Base-by-base conservation (phyloP, 2,797 vertebrate genomes). In the Phataginus tricuspis region DNA sequence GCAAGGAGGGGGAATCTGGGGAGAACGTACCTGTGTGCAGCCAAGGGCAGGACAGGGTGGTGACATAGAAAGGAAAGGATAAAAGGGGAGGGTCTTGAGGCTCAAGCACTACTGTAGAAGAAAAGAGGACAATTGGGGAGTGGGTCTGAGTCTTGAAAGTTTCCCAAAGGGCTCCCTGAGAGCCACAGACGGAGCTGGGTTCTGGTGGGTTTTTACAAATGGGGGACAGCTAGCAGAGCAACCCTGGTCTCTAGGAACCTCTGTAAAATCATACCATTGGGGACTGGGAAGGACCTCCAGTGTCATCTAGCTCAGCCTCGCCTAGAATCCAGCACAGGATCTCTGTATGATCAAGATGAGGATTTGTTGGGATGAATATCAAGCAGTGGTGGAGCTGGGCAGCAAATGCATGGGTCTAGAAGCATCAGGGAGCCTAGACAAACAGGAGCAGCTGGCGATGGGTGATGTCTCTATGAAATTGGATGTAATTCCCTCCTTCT, bases 401-500 rank as follows among this genome's bases (percentile, higher is more conserved):
- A 34, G 79, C 72, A 78, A 51, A 53, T 13, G 5, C 49, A 82
- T 1, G 7, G 66, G 16, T 45, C 23, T 66, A 39, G 80, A 61
- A 53, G 39, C 34, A 42, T 15, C 94, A 53, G 49, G 25, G 57
- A 74, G 29, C 53, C 94, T 37, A 71, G 87, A 83, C 64, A 75
- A 27, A 64, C 25, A 39, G 75, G 61, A 94, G 63, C 72, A 97
- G 90, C 69, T 83, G 95, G 80, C 68, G 74, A 68, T 23, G 83
- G 49, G 87, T 45, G 23, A 55, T 55, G 15, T 90, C 59, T 74
- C 39, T 78, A 10, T 45, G 61, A 86, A 74, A 69, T 55, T 82
- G 12, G 69, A 49, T 86, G 2, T 93, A 90, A 96, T 90, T 90
- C 75, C 93, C 71, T 95, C 78, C 79, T 83, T 55, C 27, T 84